phyloP scores from a whole-genome alignment of 2,888 invertebrate genomes.

The Uropetala carovei region DNA sequence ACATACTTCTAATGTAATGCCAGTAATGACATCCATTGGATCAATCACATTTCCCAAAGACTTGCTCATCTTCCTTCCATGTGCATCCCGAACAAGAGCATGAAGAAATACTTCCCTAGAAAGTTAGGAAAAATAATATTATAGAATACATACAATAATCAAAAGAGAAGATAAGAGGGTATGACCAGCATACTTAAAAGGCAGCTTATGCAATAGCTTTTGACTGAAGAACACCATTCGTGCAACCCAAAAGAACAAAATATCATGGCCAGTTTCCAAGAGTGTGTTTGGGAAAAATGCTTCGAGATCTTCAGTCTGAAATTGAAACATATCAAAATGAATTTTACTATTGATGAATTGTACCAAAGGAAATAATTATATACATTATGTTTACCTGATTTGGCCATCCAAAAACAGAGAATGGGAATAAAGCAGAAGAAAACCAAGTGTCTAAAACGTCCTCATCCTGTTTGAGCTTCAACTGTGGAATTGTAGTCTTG shows the following conservation, averaged over 20 bases:
- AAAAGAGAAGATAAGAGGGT: not conserved
- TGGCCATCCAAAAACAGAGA: slow-evolving; percentile 98
- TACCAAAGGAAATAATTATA: not conserved
- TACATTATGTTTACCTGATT: slow-evolving; percentile 78
- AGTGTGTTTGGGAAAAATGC: slow-evolving; percentile 94
- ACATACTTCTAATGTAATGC: slow-evolving; percentile 85
- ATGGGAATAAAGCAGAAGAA: slow-evolving; percentile 96
- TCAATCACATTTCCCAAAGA: slow-evolving; percentile 98
- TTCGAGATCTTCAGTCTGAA: slow-evolving; percentile 81
- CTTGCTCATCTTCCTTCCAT: slow-evolving; percentile 99
- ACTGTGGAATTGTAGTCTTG: slow-evolving; percentile 75
- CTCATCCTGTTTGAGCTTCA: slow-evolving; percentile 86
- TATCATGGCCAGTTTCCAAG: slow-evolving; percentile 98
- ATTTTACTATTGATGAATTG: not conserved
- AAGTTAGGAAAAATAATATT: slow-evolving; percentile 66
- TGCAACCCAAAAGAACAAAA: slow-evolving; percentile 99
- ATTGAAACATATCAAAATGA: slow-evolving; percentile 67
- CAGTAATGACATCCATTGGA: slow-evolving; percentile 95
- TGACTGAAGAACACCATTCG: slow-evolving; percentile 99
- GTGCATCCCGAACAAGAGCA: slow-evolving; percentile 97
- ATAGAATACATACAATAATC: not conserved
- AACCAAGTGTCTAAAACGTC: slow-evolving; percentile 99
- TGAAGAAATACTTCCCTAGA: slow-evolving; percentile 92
- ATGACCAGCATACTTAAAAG: slow-evolving; percentile 83
- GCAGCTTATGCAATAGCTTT: slow-evolving; percentile 91